Evolutionary conservation across 2,113 vertebrate species (phyloP).

Genomic region (Tupaia chinensis): DNA sequence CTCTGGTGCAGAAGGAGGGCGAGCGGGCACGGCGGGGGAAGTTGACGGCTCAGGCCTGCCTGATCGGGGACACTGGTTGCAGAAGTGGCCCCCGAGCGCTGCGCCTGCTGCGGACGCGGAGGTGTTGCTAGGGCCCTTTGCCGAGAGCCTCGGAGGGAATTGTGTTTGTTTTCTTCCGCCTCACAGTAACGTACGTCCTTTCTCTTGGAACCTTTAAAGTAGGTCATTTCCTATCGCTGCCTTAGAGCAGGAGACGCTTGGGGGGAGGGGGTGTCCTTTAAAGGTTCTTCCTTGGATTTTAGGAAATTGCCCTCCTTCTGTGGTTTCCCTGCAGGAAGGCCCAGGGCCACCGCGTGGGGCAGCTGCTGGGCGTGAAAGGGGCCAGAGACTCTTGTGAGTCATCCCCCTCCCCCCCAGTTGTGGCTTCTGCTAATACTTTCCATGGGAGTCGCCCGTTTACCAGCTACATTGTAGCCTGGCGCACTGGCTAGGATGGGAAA

Average conservation of each 20-base stretch:
- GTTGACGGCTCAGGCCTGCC: neutral
- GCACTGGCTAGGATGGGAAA: slow-evolving; percentile 2
- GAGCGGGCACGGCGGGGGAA: neutral
- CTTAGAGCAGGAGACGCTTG: neutral
- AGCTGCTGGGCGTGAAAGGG: neutral
- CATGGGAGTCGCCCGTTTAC: slow-evolving; percentile 1
- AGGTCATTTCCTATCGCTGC: neutral
- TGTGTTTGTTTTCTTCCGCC: slow-evolving; percentile 59
- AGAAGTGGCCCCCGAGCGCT: neutral
- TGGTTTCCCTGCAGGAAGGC: neutral
- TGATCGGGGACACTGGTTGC: neutral
- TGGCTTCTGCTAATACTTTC: slow-evolving; percentile 51
- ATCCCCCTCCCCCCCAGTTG: neutral
- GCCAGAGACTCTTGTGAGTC: slow-evolving; percentile 43
- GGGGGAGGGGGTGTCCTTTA: too few species aligned
- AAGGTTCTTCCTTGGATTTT: neutral
- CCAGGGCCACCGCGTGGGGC: neutral
- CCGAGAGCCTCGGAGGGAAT: neutral
- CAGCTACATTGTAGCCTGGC: neutral
- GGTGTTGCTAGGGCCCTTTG: slow-evolving; percentile 37
- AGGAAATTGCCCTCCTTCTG: neutral
- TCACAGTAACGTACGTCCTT: neutral
- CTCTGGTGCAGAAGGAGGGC: neutral
- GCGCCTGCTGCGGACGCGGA: neutral
- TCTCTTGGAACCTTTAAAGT: neutral